These are phyloP conservation scores for Ecdyonurus torrentis DNA, from an alignment of 2,888 invertebrate species.

Conservation along the genomic window DNA sequence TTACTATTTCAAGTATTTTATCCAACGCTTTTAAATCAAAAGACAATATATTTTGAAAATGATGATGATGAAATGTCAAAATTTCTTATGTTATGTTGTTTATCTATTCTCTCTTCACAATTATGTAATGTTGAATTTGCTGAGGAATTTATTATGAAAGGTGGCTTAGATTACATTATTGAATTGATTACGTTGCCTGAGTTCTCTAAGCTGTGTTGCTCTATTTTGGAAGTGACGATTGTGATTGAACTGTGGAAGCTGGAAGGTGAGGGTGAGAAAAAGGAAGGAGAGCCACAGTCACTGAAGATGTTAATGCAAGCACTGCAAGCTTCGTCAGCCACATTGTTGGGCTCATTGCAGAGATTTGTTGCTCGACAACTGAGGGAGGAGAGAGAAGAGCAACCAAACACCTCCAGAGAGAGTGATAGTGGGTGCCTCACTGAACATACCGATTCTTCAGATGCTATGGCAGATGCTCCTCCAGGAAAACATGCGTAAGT, in stretches of 20 bases:
- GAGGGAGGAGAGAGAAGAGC: neutral
- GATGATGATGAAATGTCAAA: conserved; percentile 32
- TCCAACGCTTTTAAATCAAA: conserved; percentile 39
- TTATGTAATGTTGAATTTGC: conserved; percentile 35
- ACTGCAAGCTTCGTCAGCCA: conserved; percentile 3
- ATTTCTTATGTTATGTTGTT: conserved; percentile 39
- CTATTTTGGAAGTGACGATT: conserved; percentile 40
- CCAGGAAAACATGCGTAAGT: neutral
- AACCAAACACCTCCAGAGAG: neutral
- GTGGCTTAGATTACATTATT: conserved; percentile 37
- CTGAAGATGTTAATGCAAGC: conserved; percentile 12
- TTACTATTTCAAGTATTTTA: conserved; percentile 41
- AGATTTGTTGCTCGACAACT: neutral
- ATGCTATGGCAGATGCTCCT: neutral
- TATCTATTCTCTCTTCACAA: conserved; percentile 40
- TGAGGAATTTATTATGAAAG: conserved; percentile 38
- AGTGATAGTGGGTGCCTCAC: conserved; percentile 1
- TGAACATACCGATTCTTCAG: neutral
- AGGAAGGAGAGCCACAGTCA: conserved; percentile 10
- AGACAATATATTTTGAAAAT: conserved; percentile 29
- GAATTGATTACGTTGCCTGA: conserved; percentile 34
- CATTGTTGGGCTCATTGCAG: neutral
- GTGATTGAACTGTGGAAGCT: conserved; percentile 39
- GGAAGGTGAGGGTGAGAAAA: conserved; percentile 8
- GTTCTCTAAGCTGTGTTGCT: conserved; percentile 40